Evolutionary conservation across 2,888 invertebrate species (phyloP), one percentile per base, ranked within the genome.

Genomic region (Apoderus coryli): DNA sequence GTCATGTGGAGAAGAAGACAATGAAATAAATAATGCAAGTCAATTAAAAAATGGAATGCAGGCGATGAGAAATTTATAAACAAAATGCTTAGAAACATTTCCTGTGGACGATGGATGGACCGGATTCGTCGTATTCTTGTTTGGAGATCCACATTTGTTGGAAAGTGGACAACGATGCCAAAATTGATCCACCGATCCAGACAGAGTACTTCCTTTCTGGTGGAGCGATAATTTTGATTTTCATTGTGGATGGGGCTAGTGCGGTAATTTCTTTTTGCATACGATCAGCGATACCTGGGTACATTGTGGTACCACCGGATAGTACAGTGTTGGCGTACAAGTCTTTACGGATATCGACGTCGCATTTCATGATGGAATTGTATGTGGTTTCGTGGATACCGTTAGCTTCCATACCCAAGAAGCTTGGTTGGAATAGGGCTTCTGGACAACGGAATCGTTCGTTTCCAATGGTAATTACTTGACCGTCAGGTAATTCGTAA

Each of bases 341-440:
- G 65, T 90, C 89, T 71, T 88, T 86, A 74, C 88, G 79, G 72
- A 90, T 90, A 60, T 89, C 89, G 35, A 90, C 86, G 63, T 90
- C 90, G 66, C 90, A 90, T 72, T 89, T 90, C 90, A 90, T 90
- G 74, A 90, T 90, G 34, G 86, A 86, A 63, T 90, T 89, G 76
- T 88, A 92, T 16, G 81, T 81, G 48, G 84, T 84, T 60, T 85
- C 84, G 57, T 85, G 85, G 59, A 85, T 82, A 44, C 85, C 84
- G 50, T 76, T 76, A 34, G 84, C 79, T 69, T 84, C 80, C 78
- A 81, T 79, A 50, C 78, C 78, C 67, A 84, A 59, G 80, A 88
- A 88, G 35, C 85, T 84, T 44, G 88, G 88, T 58, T 89, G 88
- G 84, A 89, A 89, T 43, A 89, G 73, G 38, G 88, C 86, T 59